Percentiles rank a stretch among this genome's conserved stretches.
Conservation (phyloP, 2,888 invertebrate species). For the Drosophila antonietae region DNA sequence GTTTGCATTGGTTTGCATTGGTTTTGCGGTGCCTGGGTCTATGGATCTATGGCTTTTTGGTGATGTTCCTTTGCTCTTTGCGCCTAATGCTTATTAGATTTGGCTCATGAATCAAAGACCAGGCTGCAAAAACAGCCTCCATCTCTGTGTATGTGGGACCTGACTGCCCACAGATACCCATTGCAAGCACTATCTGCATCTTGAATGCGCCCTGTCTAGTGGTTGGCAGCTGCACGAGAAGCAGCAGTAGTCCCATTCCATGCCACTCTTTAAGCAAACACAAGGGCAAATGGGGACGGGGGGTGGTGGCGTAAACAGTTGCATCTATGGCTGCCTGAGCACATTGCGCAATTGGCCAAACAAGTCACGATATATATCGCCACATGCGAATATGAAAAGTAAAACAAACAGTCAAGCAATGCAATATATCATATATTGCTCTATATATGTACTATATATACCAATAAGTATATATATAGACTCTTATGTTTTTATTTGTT, state of each 20-base stretch:
- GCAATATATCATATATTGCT: conserved; percentile 52
- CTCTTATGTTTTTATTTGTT: conserved; percentile 37
- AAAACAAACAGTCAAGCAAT: conserved; percentile 46
- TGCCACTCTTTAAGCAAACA: not conserved
- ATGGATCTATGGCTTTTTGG: conserved; percentile 47
- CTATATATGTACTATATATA: conserved; percentile 17
- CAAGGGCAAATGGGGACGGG: not conserved
- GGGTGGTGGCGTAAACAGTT: conserved; percentile 16
- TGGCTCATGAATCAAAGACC: conserved; percentile 73
- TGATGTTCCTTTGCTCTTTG: conserved; percentile 46
- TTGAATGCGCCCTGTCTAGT: conserved; percentile 27
- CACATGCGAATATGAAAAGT: conserved; percentile 34
- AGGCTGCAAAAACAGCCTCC: conserved; percentile 43
- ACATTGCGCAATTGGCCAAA: conserved; percentile 64
- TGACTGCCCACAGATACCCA: conserved; percentile 1
- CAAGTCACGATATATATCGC: conserved; percentile 50
- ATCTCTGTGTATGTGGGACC: conserved; percentile 3
- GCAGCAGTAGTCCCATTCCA: conserved; percentile 20
- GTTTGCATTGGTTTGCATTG: conserved; percentile 61
- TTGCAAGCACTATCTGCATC: conserved; percentile 19
- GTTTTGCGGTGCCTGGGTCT: conserved; percentile 43
- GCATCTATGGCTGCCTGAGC: conserved; percentile 28
- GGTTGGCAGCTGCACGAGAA: conserved; percentile 41
- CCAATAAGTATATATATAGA: conserved; percentile 23
- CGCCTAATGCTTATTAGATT: conserved; percentile 78